These are phyloP conservation scores for Malthinus seriepunctatus DNA, from an alignment of 2,888 invertebrate genomes.

Conservation along the genomic window DNA sequence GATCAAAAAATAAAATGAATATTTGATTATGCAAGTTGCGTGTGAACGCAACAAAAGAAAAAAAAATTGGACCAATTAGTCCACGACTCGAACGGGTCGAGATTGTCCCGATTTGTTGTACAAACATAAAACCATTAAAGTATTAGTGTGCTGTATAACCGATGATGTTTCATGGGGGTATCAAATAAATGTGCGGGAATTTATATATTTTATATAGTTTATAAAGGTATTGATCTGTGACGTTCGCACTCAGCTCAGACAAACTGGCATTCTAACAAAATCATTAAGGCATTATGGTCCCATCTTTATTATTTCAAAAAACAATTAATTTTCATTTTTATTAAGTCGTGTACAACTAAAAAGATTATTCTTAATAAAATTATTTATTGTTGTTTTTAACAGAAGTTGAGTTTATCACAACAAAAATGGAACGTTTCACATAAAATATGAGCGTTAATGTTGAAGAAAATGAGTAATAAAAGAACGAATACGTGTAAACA, in stretches of 20 bases:
- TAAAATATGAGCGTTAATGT: too few species aligned
- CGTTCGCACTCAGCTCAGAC: constrained; percentile 25
- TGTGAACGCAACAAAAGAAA: too few species aligned
- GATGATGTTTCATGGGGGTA: constrained; percentile 16
- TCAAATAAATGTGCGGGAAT: constrained; percentile 14
- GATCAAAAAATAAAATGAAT: too few species aligned
- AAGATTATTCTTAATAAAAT: too few species aligned
- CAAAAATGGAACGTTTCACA: too few species aligned
- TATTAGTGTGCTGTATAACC: constrained; percentile 25
- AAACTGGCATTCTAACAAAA: constrained; percentile 24
- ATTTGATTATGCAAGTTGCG: too few species aligned
- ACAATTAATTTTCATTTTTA: not conserved
- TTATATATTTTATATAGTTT: constrained; percentile 18
- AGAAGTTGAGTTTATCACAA: too few species aligned
- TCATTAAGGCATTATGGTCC: constrained; percentile 17
- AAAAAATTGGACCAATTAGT: not conserved
- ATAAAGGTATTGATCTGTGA: constrained; percentile 29
- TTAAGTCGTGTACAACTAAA: too few species aligned
- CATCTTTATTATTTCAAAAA: constrained; percentile 5
- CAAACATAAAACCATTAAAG: constrained; percentile 30
- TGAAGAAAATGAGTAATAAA: too few species aligned
- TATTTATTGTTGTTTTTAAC: too few species aligned
- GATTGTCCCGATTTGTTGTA: constrained; percentile 11
- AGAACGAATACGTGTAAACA: too few species aligned
- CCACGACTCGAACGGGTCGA: not conserved